Conservation (phyloP, 1,140 invertebrate species). For the Papilio helenus region DNA sequence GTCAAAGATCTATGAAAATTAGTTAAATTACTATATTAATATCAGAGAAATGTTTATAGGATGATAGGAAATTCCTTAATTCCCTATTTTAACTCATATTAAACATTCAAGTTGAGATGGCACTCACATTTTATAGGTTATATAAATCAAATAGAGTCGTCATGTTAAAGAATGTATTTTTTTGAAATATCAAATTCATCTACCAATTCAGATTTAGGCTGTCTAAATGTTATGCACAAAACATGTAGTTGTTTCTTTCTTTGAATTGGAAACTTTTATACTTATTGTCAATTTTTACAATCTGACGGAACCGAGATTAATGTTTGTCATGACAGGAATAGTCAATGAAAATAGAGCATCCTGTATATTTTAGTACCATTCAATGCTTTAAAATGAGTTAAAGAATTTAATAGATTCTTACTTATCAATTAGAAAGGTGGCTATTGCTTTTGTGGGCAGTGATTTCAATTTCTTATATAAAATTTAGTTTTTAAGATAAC, state of each 20-base stretch:
- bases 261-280: too few relatives aligned
- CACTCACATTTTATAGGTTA: constrained; percentile 56
- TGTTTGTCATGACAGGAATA: too few relatives aligned
- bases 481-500: constrained; percentile 17
- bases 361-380: neutral
- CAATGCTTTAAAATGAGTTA: neutral
- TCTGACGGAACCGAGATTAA: too few relatives aligned
- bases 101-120: constrained; percentile 40
- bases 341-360: too few relatives aligned
- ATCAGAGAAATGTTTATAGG: neutral
- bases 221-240: neutral
- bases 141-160: constrained; percentile 58
- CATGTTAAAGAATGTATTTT: constrained; percentile 45
- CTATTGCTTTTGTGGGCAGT: neutral
- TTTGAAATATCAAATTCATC: constrained; percentile 25
- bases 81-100: neutral
- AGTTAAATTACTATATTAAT: neutral
- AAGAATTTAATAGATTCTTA: too few relatives aligned
- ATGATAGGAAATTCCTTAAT: neutral
- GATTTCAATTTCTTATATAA: constrained; percentile 19
- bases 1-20: constrained; percentile 3
- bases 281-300: too few relatives aligned
- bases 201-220: neutral
- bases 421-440: neutral
- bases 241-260: neutral